Evolutionary conservation across 92 coral and sea anemone genomes (phyloP).

Genomic region (Parazoanthus swiftii): DNA sequence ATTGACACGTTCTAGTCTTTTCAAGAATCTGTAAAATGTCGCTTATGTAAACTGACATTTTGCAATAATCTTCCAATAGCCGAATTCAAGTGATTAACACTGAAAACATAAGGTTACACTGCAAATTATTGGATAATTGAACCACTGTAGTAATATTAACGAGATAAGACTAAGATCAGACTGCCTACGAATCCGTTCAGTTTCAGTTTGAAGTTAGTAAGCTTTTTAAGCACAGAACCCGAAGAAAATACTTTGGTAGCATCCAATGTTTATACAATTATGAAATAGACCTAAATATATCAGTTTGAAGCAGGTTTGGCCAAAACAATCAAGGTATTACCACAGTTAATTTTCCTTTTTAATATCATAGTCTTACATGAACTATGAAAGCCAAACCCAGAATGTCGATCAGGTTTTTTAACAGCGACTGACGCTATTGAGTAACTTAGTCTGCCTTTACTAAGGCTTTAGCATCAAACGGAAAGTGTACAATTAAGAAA

Average conservation of each 20-base stretch:
- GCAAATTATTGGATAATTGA: constrained; percentile 10
- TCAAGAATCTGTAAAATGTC: background rate
- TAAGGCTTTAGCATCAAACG: too few species aligned
- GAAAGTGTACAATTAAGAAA: too few species aligned
- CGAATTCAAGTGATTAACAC: constrained; percentile 4
- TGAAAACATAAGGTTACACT: background rate
- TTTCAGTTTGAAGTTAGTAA: background rate
- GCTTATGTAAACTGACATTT: background rate
- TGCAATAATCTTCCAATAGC: background rate
- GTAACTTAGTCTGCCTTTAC: too few species aligned
- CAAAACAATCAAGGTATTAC: too few species aligned
- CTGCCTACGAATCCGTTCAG: background rate
- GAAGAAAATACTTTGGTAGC: background rate
- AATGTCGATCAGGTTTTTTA: too few species aligned
- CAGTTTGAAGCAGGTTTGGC: too few species aligned
- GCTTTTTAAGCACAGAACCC: too few species aligned
- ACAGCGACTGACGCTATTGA: too few species aligned
- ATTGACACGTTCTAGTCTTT: background rate
- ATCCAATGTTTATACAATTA: background rate
- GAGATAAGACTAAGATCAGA: background rate
- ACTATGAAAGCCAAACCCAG: too few species aligned
- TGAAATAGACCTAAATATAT: background rate
- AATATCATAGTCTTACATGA: too few species aligned
- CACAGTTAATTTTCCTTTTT: too few species aligned
- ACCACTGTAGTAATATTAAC: background rate